Evolutionary conservation across 1,140 invertebrate genomes (phyloP).

Genomic region (Triops cancriformis): DNA sequence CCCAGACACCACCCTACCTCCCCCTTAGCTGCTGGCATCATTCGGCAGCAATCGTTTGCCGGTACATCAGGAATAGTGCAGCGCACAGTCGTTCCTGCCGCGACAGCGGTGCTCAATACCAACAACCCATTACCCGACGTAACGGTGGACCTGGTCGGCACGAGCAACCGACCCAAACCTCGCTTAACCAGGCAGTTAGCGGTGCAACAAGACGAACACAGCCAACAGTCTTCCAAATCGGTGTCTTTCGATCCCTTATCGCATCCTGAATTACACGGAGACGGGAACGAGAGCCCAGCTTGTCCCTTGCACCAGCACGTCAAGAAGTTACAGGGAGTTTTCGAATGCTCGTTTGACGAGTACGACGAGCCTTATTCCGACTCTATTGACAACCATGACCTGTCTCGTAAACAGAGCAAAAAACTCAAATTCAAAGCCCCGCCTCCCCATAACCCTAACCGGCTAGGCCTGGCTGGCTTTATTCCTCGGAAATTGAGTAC

Average conservation of each 20-base stretch:
- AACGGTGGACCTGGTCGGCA: conserved; percentile 26
- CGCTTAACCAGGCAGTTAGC: conserved; percentile 65
- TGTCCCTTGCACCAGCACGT: conserved; percentile 19
- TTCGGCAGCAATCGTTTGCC: conserved; percentile 19
- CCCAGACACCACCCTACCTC: conserved; percentile 23
- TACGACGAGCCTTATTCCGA: conserved; percentile 25
- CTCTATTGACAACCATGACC: conserved; percentile 18
- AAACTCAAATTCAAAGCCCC: conserved; percentile 26
- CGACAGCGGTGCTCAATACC: conserved; percentile 41
- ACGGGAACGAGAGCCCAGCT: neutral
- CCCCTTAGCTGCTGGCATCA: conserved; percentile 27
- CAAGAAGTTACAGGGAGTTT: conserved; percentile 22
- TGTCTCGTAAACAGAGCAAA: conserved; percentile 29
- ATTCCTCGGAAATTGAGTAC: conserved; percentile 35
- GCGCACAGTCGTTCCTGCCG: conserved; percentile 33
- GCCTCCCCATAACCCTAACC: conserved; percentile 17
- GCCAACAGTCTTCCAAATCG: conserved; percentile 7
- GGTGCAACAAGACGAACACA: conserved; percentile 49
- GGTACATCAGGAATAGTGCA: conserved; percentile 23
- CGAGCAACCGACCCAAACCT: conserved; percentile 46
- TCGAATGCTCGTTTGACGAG: conserved; percentile 28
- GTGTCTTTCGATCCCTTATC: conserved; percentile 26
- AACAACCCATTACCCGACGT: conserved; percentile 31
- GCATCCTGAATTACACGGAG: neutral
- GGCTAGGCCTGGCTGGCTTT: conserved; percentile 28